Evolutionary conservation across 2,797 vertebrate species (phyloP), one percentile per base, ranked within the genome.

Genomic region (Gorsachius magnificus): DNA sequence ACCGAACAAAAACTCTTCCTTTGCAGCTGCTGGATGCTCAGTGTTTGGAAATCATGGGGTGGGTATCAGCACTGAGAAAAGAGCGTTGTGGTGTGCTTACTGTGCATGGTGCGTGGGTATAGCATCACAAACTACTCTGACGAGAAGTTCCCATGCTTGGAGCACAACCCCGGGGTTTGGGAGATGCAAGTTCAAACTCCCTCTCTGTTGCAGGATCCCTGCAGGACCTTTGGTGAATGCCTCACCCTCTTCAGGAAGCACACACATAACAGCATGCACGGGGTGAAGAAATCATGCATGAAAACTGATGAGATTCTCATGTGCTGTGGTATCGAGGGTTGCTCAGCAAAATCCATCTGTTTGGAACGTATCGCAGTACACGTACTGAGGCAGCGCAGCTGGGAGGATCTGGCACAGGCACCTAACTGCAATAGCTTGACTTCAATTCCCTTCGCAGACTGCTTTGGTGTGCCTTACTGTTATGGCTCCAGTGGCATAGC

Each of bases 251-350:
- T n/a, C 0, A 1, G 41, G 82, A 66, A 56, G 31, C 1, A 5
- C 25, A 20, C 48, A 43, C 1, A 0, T 12, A 38, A 24, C 35
- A 57, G 57, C 26, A 18, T 1, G 43, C 38, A 12, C 0, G 0
- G 28, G 14, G 45, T 29, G 45, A 71, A 18, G 65, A 69, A 69
- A 63, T 3, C 10, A 6, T 0, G 1, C 20, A 4, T 2, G 43
- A 22, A 33, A 76, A 48, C 1, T 1, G 1, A 7, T 4, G 60
- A 54, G 65, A 25, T 16, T 17, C 28, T 29, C 45, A 35, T 2
- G 21, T 16, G 68, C 78, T 50, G 51, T 3, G 33, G 22, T 29
- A 12, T 36, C 13, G 18, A 50, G 46, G 38, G n/a, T 48, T 35
- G 58, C 33, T 33, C 11, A 53, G 76, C 72, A 33, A 53, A 54